Evolutionary conservation across 2,113 vertebrate genomes (phyloP), one percentile per base, ranked within the genome.

Genomic region (Trematomus loennbergii): DNA sequence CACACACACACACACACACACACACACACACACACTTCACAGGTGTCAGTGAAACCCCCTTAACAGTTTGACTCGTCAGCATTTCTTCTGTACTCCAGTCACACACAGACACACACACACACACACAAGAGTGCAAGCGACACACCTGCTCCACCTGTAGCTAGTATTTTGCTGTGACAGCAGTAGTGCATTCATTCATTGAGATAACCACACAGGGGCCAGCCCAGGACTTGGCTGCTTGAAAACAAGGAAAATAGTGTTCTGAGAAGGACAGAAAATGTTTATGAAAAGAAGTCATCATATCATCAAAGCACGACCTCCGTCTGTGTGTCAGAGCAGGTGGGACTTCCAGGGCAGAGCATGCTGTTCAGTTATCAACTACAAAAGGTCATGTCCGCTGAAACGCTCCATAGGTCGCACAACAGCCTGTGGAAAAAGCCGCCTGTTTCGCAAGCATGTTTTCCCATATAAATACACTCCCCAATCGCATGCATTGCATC

Each of bases 31-130:
- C 22, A 48, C 20, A 67, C 52, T n/a, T 75, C 53, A 40, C 62
- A 69, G 65, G 16, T 76, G 73, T 83, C 71, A 45, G 64, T 59
- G 17, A 58, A 78, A 76, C 43, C 66, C 22, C 22, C 8, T 62
- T 20, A 75, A 73, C 75, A 70, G 72, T 82, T 62, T 75, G 57
- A 72, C 60, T 36, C 29, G 76, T 92, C 89, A 90, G 81, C 81
- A 76, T 79, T 88, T 78, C 46, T 45, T 25, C 63, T 75, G 63
- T 64, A 50, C 20, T 61, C 54, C 54, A 6, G 65, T 63, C 25
- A 25, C 73, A 72, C 12, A 66, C 62, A 67, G 17, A 4, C 49
- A 72, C 40, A 18, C 63, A 67, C n/a, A 4, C 49, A 72, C 40
- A 18, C 64, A 58, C 16, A 62, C 66, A 43, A 48, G 65, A 64